Base-by-base conservation (phyloP, 2,797 vertebrate genomes). In the Delichon dasypus region DNA sequence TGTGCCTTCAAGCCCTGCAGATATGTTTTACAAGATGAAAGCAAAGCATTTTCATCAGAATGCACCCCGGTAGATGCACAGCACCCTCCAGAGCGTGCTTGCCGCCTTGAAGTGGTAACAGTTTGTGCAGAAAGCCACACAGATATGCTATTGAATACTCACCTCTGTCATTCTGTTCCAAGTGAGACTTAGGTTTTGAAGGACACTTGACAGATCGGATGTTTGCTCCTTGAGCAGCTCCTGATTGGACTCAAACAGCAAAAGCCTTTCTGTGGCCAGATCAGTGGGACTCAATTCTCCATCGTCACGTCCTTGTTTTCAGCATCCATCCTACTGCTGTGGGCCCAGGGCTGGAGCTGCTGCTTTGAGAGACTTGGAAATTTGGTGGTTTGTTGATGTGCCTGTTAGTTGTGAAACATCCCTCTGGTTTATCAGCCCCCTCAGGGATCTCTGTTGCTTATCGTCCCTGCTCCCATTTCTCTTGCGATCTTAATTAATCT, bases 401-500 rank as follows among this genome's bases (percentile, higher is more conserved):
- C 27, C 42, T 61, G 14, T 47, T 80, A 30, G 60, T 14, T 83
- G 81, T 1, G 10, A 55, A 89, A 54, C 45, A 26, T 73, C 50
- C 53, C 65, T 66, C 51, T 7, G 10, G 11, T 85, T 93, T 65
- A 50, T 71, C 82, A n/a, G 38, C 83, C 86, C 81, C 84, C 73
- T 47, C 10, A 2, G 86, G 82, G 82, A 83, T 61, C 79, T 64
- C 44, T 74, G n/a, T n/a, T 94, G 32, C 89, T 92, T 87, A 40
- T 74, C 2, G 0, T 85, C 74, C 58, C 66, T 76, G 78, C 75
- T 96, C 77, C 88, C 73, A 11, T 88, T 94, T 93, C 64, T 90
- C 64, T 45, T 91, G 68, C 27, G 5, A 51, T 88, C 91, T 77
- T 89, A 92, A 96, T 93, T 88, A 94, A 85, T 93, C 74, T 80